Percentiles rank a stretch among this genome's conserved stretches.
phyloP scores from a whole-genome alignment of 1,140 invertebrate species.

The Platyscapa corneri region DNA sequence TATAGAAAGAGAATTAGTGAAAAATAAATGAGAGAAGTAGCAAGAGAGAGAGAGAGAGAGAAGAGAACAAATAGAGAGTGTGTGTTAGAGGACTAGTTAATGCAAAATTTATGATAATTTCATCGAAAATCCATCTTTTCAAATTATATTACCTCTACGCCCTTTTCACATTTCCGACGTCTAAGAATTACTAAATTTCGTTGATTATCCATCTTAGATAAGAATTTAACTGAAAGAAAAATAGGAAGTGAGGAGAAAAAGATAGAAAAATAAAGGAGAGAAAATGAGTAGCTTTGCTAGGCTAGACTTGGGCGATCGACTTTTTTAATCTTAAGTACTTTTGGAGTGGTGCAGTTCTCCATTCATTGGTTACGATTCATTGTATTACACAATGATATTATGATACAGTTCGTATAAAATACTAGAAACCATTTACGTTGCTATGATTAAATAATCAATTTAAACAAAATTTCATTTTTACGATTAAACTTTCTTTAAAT shows the following conservation, averaged over 20 bases:
- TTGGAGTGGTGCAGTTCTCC: no score
- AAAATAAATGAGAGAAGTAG: no score
- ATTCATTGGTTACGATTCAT: no score
- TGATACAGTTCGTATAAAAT: no score
- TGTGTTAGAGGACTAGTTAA: slow-evolving; percentile 48
- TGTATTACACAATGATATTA: no score
- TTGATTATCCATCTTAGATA: slow-evolving; percentile 30
- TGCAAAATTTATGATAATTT: slow-evolving; percentile 65
- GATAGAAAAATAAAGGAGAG: neutral
- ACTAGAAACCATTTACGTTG: no score
- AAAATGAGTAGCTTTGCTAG: neutral
- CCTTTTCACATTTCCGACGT: neutral
- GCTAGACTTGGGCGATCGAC: no score
- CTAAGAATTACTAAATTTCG: slow-evolving; percentile 25
- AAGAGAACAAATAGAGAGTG: neutral
- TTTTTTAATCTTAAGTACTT: no score
- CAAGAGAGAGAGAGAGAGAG: neutral
- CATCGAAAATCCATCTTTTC: slow-evolving; percentile 39
- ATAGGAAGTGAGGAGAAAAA: neutral
- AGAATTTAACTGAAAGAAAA: slow-evolving; percentile 12
- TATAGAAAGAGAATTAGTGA: no score
- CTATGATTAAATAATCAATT: no score
- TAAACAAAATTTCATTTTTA: no score
- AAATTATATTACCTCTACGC: slow-evolving; percentile 26
- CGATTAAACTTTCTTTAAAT: no score